Conservation (phyloP, 2,888 invertebrate species). For the Cataglyphis cursor region DNA sequence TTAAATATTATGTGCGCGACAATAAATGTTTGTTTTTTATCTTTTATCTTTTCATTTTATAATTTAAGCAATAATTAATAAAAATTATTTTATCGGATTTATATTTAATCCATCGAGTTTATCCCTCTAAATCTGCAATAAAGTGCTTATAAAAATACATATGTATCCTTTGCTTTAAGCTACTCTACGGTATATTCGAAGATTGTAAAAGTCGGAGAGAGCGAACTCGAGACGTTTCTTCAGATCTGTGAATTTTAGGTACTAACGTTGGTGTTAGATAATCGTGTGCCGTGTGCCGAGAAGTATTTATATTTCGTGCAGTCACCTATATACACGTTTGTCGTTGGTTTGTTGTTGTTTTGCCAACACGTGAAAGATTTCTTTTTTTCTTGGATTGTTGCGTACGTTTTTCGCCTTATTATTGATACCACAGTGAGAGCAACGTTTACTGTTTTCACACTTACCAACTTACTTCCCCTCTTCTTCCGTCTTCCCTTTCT, state of each 20-base stretch:
- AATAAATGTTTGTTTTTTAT: neutral
- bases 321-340: conserved; percentile 82
- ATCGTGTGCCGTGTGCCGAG: conserved; percentile 86
- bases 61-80: neutral
- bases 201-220: conserved; percentile 5
- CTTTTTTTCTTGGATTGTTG: conserved; percentile 75
- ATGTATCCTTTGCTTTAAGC: neutral
- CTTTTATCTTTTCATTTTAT: neutral
- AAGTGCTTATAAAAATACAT: conserved; percentile 5
- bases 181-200: conserved; percentile 18
- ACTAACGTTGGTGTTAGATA: conserved; percentile 87
- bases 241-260: conserved; percentile 80
- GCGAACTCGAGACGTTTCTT: conserved; percentile 53
- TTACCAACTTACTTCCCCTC: conserved; percentile 63
- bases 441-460: conserved; percentile 66
- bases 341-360: conserved; percentile 86
- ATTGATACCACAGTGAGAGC: conserved; percentile 75
- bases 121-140: conserved; percentile 11
- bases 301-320: conserved; percentile 80
- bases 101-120: neutral
- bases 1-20: neutral
- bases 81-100: neutral
- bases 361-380: conserved; percentile 80
- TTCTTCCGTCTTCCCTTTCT: neutral
- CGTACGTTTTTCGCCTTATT: conserved; percentile 78